Conservation (phyloP, 2,888 invertebrate genomes). For the Meteorus colon region DNA sequence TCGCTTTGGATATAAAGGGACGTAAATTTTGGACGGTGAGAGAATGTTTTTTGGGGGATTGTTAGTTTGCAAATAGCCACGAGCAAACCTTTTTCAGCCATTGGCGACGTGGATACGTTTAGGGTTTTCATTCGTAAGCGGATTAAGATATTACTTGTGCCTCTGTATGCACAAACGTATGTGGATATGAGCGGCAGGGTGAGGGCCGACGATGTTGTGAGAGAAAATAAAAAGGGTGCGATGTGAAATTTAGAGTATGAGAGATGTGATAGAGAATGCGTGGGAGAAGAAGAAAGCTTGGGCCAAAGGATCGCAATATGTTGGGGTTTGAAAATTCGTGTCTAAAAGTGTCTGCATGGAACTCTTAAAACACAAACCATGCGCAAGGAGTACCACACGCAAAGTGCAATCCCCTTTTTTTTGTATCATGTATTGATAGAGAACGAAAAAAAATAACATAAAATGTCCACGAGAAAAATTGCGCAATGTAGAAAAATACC, state of each 20-base stretch:
- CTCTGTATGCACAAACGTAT: constrained; percentile 31
- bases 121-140: constrained; percentile 54
- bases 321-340: constrained; percentile 56
- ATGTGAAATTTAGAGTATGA: constrained; percentile 10
- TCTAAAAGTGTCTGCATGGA: constrained; percentile 49
- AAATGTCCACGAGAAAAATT: no score
- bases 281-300: background rate
- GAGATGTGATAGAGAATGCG: constrained; percentile 2
- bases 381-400: background rate
- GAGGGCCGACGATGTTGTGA: background rate
- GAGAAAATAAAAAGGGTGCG: constrained; percentile 24
- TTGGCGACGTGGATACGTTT: constrained; percentile 39
- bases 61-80: constrained; percentile 51
- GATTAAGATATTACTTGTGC: constrained; percentile 61
- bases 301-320: constrained; percentile 53
- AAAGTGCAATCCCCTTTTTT: constrained; percentile 24
- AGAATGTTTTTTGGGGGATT: constrained; percentile 36
- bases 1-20: constrained; percentile 20
- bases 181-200: constrained; percentile 26
- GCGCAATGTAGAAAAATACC: no score
- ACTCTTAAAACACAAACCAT: constrained; percentile 21
- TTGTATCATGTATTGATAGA: background rate
- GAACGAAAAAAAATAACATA: background rate
- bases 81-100: constrained; percentile 50
- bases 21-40: background rate